phyloP scores from a whole-genome alignment of 1,140 invertebrate genomes.

The Sycophila sp. region DNA sequence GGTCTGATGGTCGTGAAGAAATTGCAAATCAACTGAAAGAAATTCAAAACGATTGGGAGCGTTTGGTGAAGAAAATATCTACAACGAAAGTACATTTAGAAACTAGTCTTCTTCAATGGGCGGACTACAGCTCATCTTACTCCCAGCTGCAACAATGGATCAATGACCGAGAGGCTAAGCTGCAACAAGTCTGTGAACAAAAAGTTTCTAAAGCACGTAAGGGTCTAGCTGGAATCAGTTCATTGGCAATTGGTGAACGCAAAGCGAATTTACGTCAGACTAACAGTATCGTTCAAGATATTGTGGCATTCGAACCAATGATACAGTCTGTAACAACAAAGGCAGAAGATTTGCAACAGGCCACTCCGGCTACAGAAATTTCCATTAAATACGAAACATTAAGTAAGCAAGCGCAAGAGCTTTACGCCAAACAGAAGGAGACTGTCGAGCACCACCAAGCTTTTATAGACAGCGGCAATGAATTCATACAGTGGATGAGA shows the following conservation, averaged over 20 bases:
- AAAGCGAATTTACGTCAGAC: slow-evolving; percentile 91
- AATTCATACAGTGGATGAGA: slow-evolving; percentile 92
- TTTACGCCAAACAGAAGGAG: slow-evolving; percentile 91
- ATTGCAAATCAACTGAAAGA: slow-evolving; percentile 90
- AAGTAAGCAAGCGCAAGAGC: slow-evolving; percentile 87
- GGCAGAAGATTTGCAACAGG: slow-evolving; percentile 88
- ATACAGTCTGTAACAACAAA: slow-evolving; percentile 92
- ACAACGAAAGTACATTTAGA: slow-evolving; percentile 93
- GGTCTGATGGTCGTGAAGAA: slow-evolving; percentile 88
- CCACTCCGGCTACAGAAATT: slow-evolving; percentile 87
- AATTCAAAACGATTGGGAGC: slow-evolving; percentile 92
- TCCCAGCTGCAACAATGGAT: slow-evolving; percentile 94
- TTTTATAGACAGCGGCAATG: slow-evolving; percentile 89
- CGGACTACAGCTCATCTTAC: slow-evolving; percentile 93
- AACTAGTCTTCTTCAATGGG: slow-evolving; percentile 91
- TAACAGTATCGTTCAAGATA: slow-evolving; percentile 93
- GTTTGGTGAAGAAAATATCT: slow-evolving; percentile 90
- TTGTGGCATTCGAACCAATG: slow-evolving; percentile 94
- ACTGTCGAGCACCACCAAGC: slow-evolving; percentile 90
- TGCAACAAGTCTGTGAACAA: slow-evolving; percentile 92
- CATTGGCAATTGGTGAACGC: slow-evolving; percentile 82
- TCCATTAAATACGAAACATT: slow-evolving; percentile 90
- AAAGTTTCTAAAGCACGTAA: slow-evolving; percentile 83
- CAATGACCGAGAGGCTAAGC: slow-evolving; percentile 90
- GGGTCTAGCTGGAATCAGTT: slow-evolving; percentile 78